These are phyloP conservation scores for Atta cephalotes DNA, from an alignment of 1,140 invertebrate genomes.

Conservation along the genomic window DNA sequence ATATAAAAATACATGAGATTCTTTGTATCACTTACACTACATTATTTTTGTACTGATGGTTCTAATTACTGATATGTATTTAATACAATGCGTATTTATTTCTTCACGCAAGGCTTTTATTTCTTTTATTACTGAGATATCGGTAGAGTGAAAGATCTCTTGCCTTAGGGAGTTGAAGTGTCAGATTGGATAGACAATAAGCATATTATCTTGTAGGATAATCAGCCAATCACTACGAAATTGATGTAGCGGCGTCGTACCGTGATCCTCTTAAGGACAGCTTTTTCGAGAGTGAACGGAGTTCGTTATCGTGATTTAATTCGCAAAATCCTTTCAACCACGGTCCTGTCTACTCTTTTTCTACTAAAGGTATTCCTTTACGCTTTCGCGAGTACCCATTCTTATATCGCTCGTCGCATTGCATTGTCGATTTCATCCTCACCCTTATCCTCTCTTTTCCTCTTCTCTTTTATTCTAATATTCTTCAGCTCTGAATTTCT, in stretches of 20 bases:
- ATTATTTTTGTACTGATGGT: slow-evolving; percentile 48
- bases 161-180: slow-evolving; percentile 68
- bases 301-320: slow-evolving; percentile 83
- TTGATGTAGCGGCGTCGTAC: slow-evolving; percentile 63
- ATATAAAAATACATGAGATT: slow-evolving; percentile 20
- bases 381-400: slow-evolving; percentile 12
- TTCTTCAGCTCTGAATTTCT: slow-evolving; percentile 19
- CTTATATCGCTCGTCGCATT: slow-evolving; percentile 2
- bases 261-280: slow-evolving; percentile 74
- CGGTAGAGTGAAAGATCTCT: slow-evolving; percentile 70
- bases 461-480: background rate
- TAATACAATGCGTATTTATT: slow-evolving; percentile 60
- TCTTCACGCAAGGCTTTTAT: slow-evolving; percentile 59
- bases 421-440: slow-evolving; percentile 50
- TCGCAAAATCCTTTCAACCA: slow-evolving; percentile 80
- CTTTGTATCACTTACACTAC: background rate
- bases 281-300: slow-evolving; percentile 73
- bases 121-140: slow-evolving; percentile 65
- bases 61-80: slow-evolving; percentile 66
- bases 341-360: slow-evolving; percentile 70
- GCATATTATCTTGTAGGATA: slow-evolving; percentile 75
- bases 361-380: slow-evolving; percentile 71
- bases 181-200: slow-evolving; percentile 76
- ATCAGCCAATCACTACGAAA: slow-evolving; percentile 77
- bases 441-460: slow-evolving; percentile 24